Evolutionary conservation across 2,113 vertebrate species (phyloP).

Genomic region (Sterna hirundo): DNA sequence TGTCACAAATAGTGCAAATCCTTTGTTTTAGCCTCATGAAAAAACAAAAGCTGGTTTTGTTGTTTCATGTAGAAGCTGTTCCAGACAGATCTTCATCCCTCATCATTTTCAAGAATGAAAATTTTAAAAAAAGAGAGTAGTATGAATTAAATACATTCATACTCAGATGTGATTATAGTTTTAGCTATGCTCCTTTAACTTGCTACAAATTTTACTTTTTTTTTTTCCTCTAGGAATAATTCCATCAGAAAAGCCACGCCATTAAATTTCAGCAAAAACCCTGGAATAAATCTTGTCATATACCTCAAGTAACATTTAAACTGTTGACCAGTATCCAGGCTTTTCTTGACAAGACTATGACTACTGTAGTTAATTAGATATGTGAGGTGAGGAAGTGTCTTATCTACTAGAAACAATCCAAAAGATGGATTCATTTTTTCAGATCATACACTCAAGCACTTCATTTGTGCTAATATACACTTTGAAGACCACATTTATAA

Average conservation of each 20-base stretch:
- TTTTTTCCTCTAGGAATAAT: neutral
- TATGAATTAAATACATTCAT: conserved; percentile 24
- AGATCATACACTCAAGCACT: conserved; percentile 41
- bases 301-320: neutral
- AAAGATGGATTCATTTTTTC: conserved; percentile 36
- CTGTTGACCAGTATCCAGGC: neutral
- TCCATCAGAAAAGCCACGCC: neutral
- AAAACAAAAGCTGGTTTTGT: neutral
- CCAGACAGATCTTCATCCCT: conserved; percentile 43
- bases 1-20: conserved; percentile 53
- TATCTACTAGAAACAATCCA: conserved; percentile 3
- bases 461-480: conserved; percentile 44
- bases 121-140: neutral
- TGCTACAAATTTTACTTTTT: neutral
- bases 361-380: conserved; percentile 13
- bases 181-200: conserved; percentile 12
- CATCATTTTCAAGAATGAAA: conserved; percentile 20
- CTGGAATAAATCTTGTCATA: neutral
- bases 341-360: neutral
- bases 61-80: conserved; percentile 14
- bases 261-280: neutral
- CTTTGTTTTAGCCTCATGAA: conserved; percentile 10
- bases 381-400: conserved; percentile 35
- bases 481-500: conserved; percentile 66
- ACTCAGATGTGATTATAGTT: neutral